Evolutionary conservation across 2,113 vertebrate species (phyloP).

Genomic region (Conger conger): DNA sequence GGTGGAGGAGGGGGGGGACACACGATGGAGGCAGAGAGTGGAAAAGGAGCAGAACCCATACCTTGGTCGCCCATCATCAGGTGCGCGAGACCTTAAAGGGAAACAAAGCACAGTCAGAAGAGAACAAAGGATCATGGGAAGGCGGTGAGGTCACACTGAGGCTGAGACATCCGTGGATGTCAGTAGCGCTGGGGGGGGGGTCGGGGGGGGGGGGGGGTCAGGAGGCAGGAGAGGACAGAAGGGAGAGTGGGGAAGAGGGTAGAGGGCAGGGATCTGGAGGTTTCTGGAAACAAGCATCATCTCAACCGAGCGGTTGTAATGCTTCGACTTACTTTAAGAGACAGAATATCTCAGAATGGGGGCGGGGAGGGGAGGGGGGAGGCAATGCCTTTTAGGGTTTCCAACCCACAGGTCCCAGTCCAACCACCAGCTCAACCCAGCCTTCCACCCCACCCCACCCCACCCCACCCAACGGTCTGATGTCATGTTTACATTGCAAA

Average conservation of each 20-base stretch:
- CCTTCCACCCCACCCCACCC: neutral
- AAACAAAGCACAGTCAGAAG: conserved; percentile 99
- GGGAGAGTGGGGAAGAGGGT: conserved; percentile 45
- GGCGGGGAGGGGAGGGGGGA: no score
- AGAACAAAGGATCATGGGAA: conserved; percentile 91
- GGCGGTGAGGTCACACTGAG: conserved; percentile 81
- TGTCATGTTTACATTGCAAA: conserved; percentile 9
- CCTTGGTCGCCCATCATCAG: conserved; percentile 99
- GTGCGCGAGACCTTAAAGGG: conserved; percentile 99
- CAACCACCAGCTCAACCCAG: neutral
- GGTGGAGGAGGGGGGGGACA: conserved; percentile 41
- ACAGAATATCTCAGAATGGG: conserved; percentile 14
- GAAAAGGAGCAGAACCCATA: conserved; percentile 94
- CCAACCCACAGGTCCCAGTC: neutral
- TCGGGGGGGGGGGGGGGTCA: conserved; percentile 47
- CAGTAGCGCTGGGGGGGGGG: conserved; percentile 67
- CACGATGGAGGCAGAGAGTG: conserved; percentile 77
- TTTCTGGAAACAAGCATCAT: conserved; percentile 63
- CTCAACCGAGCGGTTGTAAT: conserved; percentile 76
- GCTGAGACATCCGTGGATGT: conserved; percentile 86
- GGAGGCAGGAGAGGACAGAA: conserved; percentile 38
- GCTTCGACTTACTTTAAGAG: conserved; percentile 68
- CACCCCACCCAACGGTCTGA: neutral
- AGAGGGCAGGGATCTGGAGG: conserved; percentile 38
- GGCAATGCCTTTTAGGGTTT: neutral